Conservation (phyloP, 1,140 invertebrate genomes). For the Pseudomyrmex cubaensis region DNA sequence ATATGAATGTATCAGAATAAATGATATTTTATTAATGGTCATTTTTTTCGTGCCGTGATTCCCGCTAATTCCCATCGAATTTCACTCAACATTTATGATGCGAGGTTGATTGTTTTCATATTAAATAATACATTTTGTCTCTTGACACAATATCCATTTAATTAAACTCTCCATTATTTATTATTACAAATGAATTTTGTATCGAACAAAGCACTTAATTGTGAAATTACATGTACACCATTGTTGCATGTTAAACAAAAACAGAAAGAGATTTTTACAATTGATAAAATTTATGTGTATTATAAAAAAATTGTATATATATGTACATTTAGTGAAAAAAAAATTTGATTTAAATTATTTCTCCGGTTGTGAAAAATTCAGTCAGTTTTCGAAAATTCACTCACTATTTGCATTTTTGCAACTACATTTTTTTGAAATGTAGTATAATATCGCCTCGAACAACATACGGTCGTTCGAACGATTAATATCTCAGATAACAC, state of each 20-base stretch:
- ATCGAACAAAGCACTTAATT: neutral
- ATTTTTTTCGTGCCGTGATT: slow-evolving; percentile 52
- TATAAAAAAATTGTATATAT: slow-evolving; percentile 17
- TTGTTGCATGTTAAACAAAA: neutral
- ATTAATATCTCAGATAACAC: slow-evolving; percentile 21
- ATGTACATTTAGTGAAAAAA: neutral
- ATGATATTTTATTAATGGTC: slow-evolving; percentile 77
- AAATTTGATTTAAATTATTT: neutral
- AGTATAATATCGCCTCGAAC: neutral
- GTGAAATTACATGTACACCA: neutral
- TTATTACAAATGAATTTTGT: neutral
- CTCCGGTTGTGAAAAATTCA: neutral
- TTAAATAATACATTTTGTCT: slow-evolving; percentile 8
- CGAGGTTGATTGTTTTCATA: neutral
- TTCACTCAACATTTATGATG: slow-evolving; percentile 25
- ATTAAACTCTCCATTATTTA: neutral
- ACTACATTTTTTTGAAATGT: slow-evolving; percentile 7
- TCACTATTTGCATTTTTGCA: neutral
- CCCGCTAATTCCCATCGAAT: slow-evolving; percentile 49
- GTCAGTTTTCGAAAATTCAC: neutral
- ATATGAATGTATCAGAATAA: slow-evolving; percentile 78
- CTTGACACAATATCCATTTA: neutral
- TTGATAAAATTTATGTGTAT: too few relatives aligned
- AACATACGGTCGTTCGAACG: neutral
- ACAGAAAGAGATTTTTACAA: neutral